Conservation (phyloP, 2,888 invertebrate genomes). For the Melipona beecheii region DNA sequence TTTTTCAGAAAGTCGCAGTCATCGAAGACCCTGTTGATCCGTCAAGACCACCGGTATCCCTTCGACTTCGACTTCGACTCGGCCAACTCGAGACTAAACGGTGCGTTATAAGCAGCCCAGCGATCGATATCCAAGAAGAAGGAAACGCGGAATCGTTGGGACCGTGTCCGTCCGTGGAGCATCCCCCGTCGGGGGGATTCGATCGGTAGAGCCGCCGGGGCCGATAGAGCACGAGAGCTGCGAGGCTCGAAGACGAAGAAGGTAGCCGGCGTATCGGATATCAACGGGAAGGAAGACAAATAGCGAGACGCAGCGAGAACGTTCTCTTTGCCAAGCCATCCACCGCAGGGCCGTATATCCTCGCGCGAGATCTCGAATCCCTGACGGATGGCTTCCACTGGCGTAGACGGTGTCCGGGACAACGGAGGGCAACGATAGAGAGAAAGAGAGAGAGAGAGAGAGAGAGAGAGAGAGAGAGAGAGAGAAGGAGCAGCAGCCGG, state of each 20-base stretch:
- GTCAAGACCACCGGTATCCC: no score
- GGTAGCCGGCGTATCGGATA: conserved; percentile 65
- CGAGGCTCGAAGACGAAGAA: conserved; percentile 40
- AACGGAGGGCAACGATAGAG: not conserved
- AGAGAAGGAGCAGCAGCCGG: conserved; percentile 24
- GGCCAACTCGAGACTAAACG: not conserved
- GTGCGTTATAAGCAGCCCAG: not conserved
- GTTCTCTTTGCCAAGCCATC: conserved; percentile 68
- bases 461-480: not conserved
- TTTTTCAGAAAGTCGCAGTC: no score
- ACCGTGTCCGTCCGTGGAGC: not conserved
- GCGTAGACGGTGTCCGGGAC: conserved; percentile 45
- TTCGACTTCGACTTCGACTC: not conserved
- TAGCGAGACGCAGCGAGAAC: conserved; percentile 67
- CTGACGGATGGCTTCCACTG: conserved; percentile 66
- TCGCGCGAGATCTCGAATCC: conserved; percentile 64
- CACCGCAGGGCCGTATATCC: conserved; percentile 68
- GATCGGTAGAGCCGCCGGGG: conserved; percentile 21
- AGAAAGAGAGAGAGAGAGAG: not conserved
- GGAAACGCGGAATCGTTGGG: conserved; percentile 14
- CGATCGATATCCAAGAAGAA: not conserved
- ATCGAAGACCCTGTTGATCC: no score
- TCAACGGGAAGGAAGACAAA: conserved; percentile 67
- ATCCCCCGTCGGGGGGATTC: conserved; percentile 23
- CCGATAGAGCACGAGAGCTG: conserved; percentile 36